A percentile compares a stretch with the other conserved stretches of the same genome.
These are phyloP conservation scores for Maniola hyperantus DNA, from an alignment of 2,888 invertebrate genomes.

Conservation along the genomic window DNA sequence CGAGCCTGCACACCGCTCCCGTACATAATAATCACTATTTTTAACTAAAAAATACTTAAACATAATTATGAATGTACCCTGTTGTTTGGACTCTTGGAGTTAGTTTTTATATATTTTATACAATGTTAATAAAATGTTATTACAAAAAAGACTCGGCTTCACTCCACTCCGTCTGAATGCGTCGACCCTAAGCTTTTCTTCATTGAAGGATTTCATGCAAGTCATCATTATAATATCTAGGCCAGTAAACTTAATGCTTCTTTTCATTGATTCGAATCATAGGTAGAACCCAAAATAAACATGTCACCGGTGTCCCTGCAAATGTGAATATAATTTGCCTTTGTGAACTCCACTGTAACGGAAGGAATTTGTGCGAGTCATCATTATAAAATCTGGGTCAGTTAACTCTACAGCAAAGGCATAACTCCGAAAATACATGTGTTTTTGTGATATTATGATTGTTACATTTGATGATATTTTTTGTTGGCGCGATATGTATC, in stretches of 20 bases:
- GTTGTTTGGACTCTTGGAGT: too few species aligned
- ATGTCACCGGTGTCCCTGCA: not conserved
- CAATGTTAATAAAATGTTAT: too few species aligned
- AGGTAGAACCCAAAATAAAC: slow-evolving; percentile 4
- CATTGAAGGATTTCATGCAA: slow-evolving; percentile 6
- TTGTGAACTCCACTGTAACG: slow-evolving; percentile 12
- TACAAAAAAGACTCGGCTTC: too few species aligned
- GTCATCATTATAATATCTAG: slow-evolving; percentile 7
- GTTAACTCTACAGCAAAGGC: not conserved
- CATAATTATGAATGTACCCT: too few species aligned
- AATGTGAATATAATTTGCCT: slow-evolving; percentile 15
- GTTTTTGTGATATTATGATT: not conserved
- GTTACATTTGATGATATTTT: too few species aligned
- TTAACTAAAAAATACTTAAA: too few species aligned
- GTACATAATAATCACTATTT: too few species aligned
- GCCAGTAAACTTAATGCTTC: not conserved
- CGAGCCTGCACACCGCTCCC: too few species aligned
- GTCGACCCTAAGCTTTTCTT: not conserved
- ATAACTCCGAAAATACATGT: not conserved
- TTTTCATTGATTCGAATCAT: not conserved
- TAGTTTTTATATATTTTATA: too few species aligned
- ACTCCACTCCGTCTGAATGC: too few species aligned
- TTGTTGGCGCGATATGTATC: too few species aligned
- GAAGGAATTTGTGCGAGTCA: slow-evolving; percentile 11
- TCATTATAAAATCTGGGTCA: slow-evolving; percentile 19